phyloP scores from a whole-genome alignment of 2,113 vertebrate species.

The Dicrurus megarhynchus region DNA sequence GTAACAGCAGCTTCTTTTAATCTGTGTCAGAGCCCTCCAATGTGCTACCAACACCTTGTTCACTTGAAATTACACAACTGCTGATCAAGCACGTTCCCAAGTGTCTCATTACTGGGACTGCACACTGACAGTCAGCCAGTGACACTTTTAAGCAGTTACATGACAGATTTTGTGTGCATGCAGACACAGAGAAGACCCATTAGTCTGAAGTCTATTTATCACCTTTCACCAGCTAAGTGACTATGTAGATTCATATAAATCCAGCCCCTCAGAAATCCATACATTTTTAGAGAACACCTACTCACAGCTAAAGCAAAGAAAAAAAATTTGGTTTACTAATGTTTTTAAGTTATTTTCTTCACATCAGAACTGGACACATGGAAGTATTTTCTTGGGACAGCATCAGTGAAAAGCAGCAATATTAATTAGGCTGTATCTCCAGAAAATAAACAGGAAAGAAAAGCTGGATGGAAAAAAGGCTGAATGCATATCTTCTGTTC shows the following conservation, averaged over 20 bases:
- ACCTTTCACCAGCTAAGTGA: neutral
- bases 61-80: neutral
- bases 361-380: neutral
- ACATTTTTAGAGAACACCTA: neutral
- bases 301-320: neutral
- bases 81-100: neutral
- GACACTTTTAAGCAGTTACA: neutral
- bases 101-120: neutral
- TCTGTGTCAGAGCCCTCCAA: neutral
- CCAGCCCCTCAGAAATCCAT: neutral
- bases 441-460: neutral
- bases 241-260: neutral
- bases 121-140: neutral
- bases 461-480: neutral
- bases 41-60: neutral
- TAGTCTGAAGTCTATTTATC: neutral
- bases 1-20: neutral
- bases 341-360: neutral
- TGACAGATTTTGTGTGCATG: neutral
- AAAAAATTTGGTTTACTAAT: neutral
- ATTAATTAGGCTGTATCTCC: neutral
- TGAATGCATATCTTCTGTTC: neutral
- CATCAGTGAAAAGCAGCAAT: neutral
- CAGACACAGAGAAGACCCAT: neutral
- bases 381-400: neutral